Conservation (phyloP, 2,888 invertebrate genomes). For the Aphidoletes aphidimyza region DNA sequence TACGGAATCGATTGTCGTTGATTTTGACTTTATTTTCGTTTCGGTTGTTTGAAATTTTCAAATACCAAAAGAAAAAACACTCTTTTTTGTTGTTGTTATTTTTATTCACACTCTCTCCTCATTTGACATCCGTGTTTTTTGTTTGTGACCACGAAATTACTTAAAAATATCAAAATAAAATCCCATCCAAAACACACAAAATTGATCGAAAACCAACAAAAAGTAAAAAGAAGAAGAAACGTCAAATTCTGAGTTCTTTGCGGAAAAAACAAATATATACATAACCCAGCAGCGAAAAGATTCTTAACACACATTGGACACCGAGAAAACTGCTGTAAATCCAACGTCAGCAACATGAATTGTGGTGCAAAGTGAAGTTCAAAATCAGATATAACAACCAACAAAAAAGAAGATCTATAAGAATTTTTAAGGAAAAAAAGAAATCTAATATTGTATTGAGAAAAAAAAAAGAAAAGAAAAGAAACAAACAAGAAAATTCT, state of each 20-base stretch:
- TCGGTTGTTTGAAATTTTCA: no score
- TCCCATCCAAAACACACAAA: background rate
- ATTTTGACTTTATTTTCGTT: background rate
- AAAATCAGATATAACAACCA: background rate
- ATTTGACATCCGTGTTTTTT: background rate
- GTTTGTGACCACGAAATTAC: constrained; percentile 17
- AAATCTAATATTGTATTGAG: background rate
- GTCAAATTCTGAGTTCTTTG: background rate
- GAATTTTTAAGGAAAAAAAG: no score
- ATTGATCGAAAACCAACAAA: background rate
- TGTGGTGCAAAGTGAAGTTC: constrained; percentile 40
- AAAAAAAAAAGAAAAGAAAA: background rate
- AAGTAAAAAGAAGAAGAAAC: background rate
- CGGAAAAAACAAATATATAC: background rate
- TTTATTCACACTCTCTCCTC: background rate
- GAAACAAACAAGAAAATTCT: background rate
- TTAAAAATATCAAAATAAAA: background rate
- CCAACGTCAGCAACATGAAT: constrained; percentile 34
- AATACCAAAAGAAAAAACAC: no score
- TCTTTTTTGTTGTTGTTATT: background rate
- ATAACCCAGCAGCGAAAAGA: background rate
- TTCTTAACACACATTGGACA: no score
- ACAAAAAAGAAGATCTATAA: background rate
- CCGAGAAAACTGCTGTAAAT: background rate
- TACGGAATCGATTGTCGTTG: constrained; percentile 1